Evolutionary conservation across 2,113 vertebrate genomes (phyloP).

Genomic region (Chelonoidis abingdonii): DNA sequence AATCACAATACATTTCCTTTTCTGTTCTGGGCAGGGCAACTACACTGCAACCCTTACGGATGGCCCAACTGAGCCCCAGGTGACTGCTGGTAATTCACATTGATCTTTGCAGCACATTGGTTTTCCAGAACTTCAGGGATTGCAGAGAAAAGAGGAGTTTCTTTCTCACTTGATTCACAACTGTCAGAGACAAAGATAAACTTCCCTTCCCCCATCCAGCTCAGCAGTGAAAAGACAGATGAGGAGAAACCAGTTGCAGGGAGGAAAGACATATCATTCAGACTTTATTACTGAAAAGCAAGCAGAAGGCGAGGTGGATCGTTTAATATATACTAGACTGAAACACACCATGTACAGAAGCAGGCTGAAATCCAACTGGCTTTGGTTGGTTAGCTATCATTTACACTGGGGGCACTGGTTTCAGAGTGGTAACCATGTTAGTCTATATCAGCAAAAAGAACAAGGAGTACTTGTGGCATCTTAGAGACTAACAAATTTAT

Average conservation of each 20-base stretch:
- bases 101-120: background rate
- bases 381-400: background rate
- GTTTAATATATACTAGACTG: background rate
- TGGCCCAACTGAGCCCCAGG: background rate
- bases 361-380: background rate
- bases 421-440: too few relatives aligned
- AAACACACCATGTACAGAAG: background rate
- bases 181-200: background rate
- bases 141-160: background rate
- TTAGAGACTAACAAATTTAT: too few relatives aligned
- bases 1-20: background rate
- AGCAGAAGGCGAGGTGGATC: background rate
- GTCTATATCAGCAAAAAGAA: too few relatives aligned
- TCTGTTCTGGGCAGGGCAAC: background rate
- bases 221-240: background rate
- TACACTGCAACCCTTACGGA: rapidly evolving
- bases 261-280: rapidly evolving
- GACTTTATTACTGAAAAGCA: background rate
- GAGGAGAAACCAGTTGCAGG: background rate
- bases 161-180: background rate
- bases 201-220: background rate
- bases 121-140: background rate
- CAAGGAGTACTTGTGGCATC: too few relatives aligned
- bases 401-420: background rate
- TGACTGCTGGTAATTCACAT: background rate